These are phyloP conservation scores for Jaculus jaculus DNA, from an alignment of 2,113 vertebrate genomes.

Conservation along the genomic window DNA sequence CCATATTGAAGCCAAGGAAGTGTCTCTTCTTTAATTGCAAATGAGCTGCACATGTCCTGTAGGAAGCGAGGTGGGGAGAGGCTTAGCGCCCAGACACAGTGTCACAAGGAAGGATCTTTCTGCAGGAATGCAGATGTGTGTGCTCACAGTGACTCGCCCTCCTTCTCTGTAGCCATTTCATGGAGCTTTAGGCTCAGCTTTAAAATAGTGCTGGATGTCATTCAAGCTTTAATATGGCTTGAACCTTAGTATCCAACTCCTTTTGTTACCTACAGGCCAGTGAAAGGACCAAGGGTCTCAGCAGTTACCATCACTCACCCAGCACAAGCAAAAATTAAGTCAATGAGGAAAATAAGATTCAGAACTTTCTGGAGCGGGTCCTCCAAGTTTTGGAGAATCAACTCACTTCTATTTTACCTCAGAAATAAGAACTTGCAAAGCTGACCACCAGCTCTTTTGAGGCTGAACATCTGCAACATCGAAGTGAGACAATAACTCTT, in stretches of 20 bases:
- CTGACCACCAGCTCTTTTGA: conserved; percentile 5
- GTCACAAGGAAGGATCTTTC: no score
- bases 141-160: no score
- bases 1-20: not conserved
- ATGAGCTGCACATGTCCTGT: not conserved
- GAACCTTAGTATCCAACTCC: not conserved
- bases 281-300: not conserved
- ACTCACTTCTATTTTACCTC: conserved; percentile 34
- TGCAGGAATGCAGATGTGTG: no score
- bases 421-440: not conserved
- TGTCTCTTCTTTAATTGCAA: not conserved
- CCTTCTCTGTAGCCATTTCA: no score
- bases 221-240: no score
- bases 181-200: no score
- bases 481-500: conserved; percentile 27
- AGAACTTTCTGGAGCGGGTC: not conserved
- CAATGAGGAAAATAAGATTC: not conserved
- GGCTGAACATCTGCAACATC: conserved; percentile 46
- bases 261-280: not conserved
- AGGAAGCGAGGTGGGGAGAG: no score
- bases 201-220: no score
- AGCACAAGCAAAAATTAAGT: not conserved
- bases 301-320: not conserved
- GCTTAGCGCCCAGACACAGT: no score
- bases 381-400: not conserved